Evolutionary conservation across 1,140 invertebrate species (phyloP).

Genomic region (Oryctes rhinoceros): DNA sequence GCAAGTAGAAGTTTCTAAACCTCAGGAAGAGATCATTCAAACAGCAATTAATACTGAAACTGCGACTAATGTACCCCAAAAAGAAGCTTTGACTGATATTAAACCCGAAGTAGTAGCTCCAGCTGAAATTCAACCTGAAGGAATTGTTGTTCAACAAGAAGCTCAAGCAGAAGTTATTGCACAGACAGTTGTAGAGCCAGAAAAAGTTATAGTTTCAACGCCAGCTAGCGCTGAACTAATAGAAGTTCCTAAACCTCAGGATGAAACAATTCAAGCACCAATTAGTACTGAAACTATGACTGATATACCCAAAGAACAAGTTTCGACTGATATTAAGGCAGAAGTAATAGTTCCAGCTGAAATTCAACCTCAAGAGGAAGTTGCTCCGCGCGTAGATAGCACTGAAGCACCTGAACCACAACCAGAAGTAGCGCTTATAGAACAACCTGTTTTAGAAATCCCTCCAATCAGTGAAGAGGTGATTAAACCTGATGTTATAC

Average conservation of each 20-base stretch:
- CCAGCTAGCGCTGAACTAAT: neutral
- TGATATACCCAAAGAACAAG: constrained; percentile 6
- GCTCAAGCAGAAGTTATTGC: constrained; percentile 66
- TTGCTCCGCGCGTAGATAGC: constrained; percentile 30
- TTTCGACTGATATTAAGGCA: constrained; percentile 37
- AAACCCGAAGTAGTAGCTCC: constrained; percentile 5
- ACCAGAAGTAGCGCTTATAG: constrained; percentile 16
- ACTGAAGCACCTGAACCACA: neutral
- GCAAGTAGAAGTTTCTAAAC: constrained; percentile 10
- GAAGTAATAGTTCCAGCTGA: constrained; percentile 27
- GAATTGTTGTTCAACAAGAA: neutral
- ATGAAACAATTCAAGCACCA: neutral
- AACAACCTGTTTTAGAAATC: neutral
- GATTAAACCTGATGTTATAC: constrained; percentile 23
- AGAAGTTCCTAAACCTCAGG: constrained; percentile 21
- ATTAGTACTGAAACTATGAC: neutral
- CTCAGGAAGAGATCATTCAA: neutral
- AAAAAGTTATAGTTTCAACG: neutral
- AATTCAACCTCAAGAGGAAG: constrained; percentile 28
- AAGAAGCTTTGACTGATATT: constrained; percentile 37
- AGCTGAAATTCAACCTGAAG: constrained; percentile 25
- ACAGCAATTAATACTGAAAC: neutral
- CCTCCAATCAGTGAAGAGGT: neutral
- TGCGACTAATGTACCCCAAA: constrained; percentile 29
- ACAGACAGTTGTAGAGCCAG: constrained; percentile 41